Evolutionary conservation across 2,888 invertebrate genomes (phyloP).

Genomic region (Abrostola tripartita): DNA sequence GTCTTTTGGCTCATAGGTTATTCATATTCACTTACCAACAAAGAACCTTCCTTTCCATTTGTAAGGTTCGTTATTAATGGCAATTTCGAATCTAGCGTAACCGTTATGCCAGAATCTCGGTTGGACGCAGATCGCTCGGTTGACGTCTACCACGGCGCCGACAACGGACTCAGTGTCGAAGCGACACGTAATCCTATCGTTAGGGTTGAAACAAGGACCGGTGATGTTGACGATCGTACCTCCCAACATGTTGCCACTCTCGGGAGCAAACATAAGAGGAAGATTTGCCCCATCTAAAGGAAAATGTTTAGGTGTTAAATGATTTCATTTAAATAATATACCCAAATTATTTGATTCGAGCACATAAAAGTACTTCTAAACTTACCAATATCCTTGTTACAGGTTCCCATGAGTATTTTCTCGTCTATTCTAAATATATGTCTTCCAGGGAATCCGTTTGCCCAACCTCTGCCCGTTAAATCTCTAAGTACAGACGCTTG

Average conservation of each 20-base stretch:
- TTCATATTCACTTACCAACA: conserved; percentile 91
- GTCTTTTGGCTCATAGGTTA: not conserved
- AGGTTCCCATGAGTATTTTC: conserved; percentile 96
- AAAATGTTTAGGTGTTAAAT: not conserved
- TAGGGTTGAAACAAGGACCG: conserved; percentile 96
- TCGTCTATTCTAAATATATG: conserved; percentile 99
- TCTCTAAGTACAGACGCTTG: conserved; percentile 95
- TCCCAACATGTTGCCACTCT: conserved; percentile 99
- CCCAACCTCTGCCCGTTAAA: conserved; percentile 94
- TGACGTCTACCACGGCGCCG: conserved; percentile 93
- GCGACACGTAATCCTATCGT: conserved; percentile 93
- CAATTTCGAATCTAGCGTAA: conserved; percentile 95
- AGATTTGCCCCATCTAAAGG: conserved; percentile 92
- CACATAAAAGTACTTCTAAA: not conserved
- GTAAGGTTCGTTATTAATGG: conserved; percentile 94
- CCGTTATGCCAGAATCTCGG: conserved; percentile 96
- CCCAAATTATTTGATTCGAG: too few species aligned
- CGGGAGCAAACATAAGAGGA: conserved; percentile 96
- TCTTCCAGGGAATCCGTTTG: conserved; percentile 95
- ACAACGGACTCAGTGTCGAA: conserved; percentile 94
- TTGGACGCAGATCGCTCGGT: conserved; percentile 96
- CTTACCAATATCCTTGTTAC: conserved; percentile 95
- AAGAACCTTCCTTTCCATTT: conserved; percentile 97
- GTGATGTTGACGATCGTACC: conserved; percentile 98
- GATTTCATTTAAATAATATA: not conserved